Base-by-base conservation (phyloP, 2,888 invertebrate species). In the Pantelozetes paolii region DNA sequence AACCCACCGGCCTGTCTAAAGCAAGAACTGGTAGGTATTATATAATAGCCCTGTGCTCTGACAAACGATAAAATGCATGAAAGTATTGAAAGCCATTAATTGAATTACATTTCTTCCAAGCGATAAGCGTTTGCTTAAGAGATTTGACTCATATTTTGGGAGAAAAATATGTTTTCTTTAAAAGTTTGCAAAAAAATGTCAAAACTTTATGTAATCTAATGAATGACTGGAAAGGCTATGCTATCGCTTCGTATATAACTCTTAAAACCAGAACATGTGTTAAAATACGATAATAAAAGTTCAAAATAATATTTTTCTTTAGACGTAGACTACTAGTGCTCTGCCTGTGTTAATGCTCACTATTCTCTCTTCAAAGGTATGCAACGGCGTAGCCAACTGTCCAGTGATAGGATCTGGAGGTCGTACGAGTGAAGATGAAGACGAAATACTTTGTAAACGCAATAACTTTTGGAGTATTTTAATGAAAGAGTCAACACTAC, bases 311-410 rank as follows among this genome's bases (percentile, higher is more conserved):
- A 9, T 8, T 50, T 20, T 50, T n/a, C n/a, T 8, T 15, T 50
- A 42, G 15, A 42, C n/a, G n/a, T n/a, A n/a, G n/a, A n/a, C n/a
- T n/a, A n/a, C n/a, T n/a, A n/a, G n/a, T n/a, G n/a, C n/a, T n/a
- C n/a, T n/a, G n/a, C n/a, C n/a, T n/a, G n/a, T n/a, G n/a, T 42
- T 42, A 42, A 42, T 11, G n/a, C n/a, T n/a, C n/a, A n/a, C n/a
- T n/a, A n/a, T n/a, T n/a, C n/a, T n/a, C n/a, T n/a, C n/a, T n/a
- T n/a, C n/a, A n/a, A 50, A 50, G 50, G 50, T 50, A 26, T 94
- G 94, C 82, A 93, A 94, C 81, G 93, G 93, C 5, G 87, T 92
- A 2, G 86, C 90, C 20, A 94, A 94, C 82, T 94, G 94, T 82
- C 57, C 57, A 57, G 20, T 5, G 6, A 26, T 57, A 57, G 57